phyloP scores from a whole-genome alignment of 1,140 invertebrate genomes.

The Dufourea novaeangliae region DNA sequence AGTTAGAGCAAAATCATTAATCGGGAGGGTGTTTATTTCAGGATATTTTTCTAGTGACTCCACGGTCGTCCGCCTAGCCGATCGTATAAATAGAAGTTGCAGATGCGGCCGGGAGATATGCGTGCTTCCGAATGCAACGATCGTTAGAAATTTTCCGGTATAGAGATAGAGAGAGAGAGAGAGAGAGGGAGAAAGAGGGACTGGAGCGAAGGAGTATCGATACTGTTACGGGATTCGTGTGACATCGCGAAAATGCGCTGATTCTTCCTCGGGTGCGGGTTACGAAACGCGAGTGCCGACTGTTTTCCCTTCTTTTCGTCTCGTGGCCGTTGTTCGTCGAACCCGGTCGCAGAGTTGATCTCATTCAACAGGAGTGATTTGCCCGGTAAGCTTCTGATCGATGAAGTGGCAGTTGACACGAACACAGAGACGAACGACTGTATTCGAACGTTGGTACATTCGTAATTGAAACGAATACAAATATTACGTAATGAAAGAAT shows the following conservation, averaged over 20 bases:
- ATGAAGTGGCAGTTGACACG: too few species aligned
- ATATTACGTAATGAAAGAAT: too few species aligned
- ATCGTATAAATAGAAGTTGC: conserved; percentile 73
- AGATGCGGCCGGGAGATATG: conserved; percentile 57
- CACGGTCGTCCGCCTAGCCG: conserved; percentile 58
- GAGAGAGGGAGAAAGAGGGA: neutral
- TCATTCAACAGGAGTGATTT: too few species aligned
- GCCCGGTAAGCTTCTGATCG: too few species aligned
- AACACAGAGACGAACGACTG: too few species aligned
- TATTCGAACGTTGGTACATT: too few species aligned
- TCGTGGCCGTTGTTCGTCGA: too few species aligned
- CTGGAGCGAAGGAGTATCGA: neutral
- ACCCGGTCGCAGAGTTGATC: too few species aligned
- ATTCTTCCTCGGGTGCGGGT: neutral
- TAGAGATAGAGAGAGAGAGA: neutral
- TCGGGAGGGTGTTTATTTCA: conserved; percentile 73
- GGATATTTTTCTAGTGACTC: conserved; percentile 79
- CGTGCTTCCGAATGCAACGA: conserved; percentile 8
- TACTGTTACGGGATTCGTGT: conserved; percentile 7
- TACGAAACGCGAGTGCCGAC: neutral
- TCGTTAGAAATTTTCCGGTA: conserved; percentile 32
- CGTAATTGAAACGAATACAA: too few species aligned
- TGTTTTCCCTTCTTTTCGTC: neutral
- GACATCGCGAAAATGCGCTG: neutral
- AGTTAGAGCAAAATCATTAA: conserved; percentile 33